Conservation (phyloP, 2,888 invertebrate genomes). For the Melikaiella ostensackeni region DNA sequence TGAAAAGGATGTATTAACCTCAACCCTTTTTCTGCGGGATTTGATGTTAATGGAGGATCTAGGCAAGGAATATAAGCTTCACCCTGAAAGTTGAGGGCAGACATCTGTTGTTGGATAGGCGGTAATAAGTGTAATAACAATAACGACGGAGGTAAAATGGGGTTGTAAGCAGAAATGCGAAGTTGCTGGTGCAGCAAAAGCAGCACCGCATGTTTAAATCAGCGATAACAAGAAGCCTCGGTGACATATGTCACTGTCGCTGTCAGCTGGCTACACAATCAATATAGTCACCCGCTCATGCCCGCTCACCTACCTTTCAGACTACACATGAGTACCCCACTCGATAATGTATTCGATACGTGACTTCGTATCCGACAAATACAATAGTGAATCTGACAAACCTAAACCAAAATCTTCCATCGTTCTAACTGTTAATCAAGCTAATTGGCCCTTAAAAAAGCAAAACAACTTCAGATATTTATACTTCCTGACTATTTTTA, state of each 20-base stretch:
- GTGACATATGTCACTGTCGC: slow-evolving; percentile 78
- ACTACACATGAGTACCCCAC: slow-evolving; percentile 67
- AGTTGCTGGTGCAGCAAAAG: slow-evolving; percentile 65
- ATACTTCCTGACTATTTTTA: not conserved
- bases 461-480: not conserved
- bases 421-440: not conserved
- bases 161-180: slow-evolving; percentile 48
- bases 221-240: slow-evolving; percentile 77
- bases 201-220: slow-evolving; percentile 76
- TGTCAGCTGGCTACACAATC: slow-evolving; percentile 77
- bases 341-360: slow-evolving; percentile 76
- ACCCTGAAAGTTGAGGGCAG: slow-evolving; percentile 8
- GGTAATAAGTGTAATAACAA: slow-evolving; percentile 38
- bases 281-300: no score
- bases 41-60: not conserved
- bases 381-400: slow-evolving; percentile 52
- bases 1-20: not conserved
- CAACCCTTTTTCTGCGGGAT: not conserved
- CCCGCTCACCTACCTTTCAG: slow-evolving; percentile 67
- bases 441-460: not conserved
- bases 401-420: not conserved
- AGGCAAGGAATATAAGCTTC: not conserved
- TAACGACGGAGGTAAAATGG: slow-evolving; percentile 35
- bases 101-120: slow-evolving; percentile 11
- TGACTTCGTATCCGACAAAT: slow-evolving; percentile 69